phyloP scores from a whole-genome alignment of 2,113 vertebrate species.

The Neotragus pygmaeus region DNA sequence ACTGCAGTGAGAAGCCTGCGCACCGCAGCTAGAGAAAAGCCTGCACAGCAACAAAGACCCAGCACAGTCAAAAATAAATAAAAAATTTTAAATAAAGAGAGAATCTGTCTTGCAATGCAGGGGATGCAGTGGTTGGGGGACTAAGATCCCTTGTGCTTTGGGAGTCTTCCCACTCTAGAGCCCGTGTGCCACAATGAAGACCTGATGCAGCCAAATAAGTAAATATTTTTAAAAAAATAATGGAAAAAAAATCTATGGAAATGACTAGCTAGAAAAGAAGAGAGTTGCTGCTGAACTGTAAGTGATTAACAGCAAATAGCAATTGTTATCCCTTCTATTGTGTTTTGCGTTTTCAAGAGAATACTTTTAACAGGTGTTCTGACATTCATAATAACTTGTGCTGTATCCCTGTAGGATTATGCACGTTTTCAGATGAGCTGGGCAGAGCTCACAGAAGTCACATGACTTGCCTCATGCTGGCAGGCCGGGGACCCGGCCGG shows the following conservation, averaged over 20 bases:
- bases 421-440: neutral
- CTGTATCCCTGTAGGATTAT: rapidly evolving
- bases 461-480: rapidly evolving
- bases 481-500: rapidly evolving
- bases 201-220: neutral
- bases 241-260: neutral
- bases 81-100: neutral
- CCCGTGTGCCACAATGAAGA: neutral
- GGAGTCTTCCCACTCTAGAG: neutral
- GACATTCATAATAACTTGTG: neutral
- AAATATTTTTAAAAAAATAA: neutral
- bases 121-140: neutral
- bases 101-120: neutral
- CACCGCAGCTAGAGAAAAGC: neutral
- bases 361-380: neutral
- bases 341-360: neutral
- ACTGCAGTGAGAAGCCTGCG: neutral
- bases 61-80: neutral
- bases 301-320: too few relatives aligned
- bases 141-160: neutral
- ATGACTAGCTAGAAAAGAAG: neutral
- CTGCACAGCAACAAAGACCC: neutral
- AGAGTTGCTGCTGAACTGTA: neutral
- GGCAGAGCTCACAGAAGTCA: neutral
- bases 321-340: rapidly evolving